Base-by-base conservation (phyloP, 2,888 invertebrate species). In the Heteromurus nitidus region DNA sequence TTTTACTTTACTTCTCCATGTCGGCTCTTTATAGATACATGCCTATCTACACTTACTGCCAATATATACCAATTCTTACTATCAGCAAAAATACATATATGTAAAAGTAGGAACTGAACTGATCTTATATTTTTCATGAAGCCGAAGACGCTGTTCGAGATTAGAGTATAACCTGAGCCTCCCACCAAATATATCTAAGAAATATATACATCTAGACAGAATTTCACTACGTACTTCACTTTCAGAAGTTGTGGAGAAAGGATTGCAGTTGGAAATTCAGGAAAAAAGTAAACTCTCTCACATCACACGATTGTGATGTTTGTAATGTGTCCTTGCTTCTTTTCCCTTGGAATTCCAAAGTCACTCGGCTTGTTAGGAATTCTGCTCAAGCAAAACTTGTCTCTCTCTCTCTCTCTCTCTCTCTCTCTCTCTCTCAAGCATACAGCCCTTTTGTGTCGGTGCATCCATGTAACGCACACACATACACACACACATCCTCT, bases 301-400 rank as follows among this genome's bases (percentile, higher is more conserved):
- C 7, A 5, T 5, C 5, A 36, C 7, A 36, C 5, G 2, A 20
- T 26, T 20, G 26, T 55, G 24, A 9, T 55, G 24, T 22, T 26
- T 55, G 55, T 55, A 55, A 55, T 55, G 47, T 24, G 55, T 26
- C 26, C 24, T 55, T 24, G 20, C 50, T n/a, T 50, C 16, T 5
- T 9, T 22, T 22, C 22, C 53, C 0, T 67, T 53, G 53, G 22
- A n/a, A 24, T 47, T 26, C 18, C 1, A 30, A 24, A 36, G 36
- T 36, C 5, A 36, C 7, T 5, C 36, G 13, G 36, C 75, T 75
- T 68, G 36, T 76, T 76, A 68, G 42, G 24, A 67, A 76, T 76
- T 76, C 76, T 60, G 42, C 24, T 28, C 76, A 69, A 62, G 58
- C n/a, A n/a, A 30, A 44, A 50, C 36, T 75, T 65, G 55, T 28